Percentiles rank a stretch among this genome's conserved stretches.
Conservation (phyloP, 2,888 invertebrate species). For the Drosophila fungiperda region DNA sequence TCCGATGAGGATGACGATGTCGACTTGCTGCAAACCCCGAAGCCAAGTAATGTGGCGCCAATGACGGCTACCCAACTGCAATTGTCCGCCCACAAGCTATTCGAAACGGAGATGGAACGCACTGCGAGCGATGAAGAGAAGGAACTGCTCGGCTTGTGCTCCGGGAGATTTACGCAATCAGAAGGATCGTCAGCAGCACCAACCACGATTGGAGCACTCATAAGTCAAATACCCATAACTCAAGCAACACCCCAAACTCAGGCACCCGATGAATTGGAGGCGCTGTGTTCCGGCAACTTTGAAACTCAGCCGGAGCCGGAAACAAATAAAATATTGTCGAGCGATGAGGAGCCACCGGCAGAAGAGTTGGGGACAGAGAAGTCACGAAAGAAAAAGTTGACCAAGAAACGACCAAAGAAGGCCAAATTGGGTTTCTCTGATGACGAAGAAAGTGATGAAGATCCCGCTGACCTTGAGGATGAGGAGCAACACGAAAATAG, state of each 20-base stretch:
- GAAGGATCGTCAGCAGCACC: conserved; percentile 58
- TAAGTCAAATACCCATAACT: conserved; percentile 82
- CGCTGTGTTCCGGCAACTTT: conserved; percentile 88
- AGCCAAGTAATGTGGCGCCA: conserved; percentile 33
- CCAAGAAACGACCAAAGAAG: conserved; percentile 75
- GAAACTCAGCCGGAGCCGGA: conserved; percentile 59
- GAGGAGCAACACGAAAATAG: conserved; percentile 49
- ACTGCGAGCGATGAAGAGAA: conserved; percentile 83
- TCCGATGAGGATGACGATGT: conserved; percentile 82
- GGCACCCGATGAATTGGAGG: conserved; percentile 86
- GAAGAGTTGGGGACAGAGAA: conserved; percentile 22
- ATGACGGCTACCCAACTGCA: conserved; percentile 56
- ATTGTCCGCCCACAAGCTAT: conserved; percentile 64
- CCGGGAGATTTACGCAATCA: conserved; percentile 87
- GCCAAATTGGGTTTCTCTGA: conserved; percentile 84
- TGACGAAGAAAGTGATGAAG: conserved; percentile 76
- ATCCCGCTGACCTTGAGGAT: conserved; percentile 62
- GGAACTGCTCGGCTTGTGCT: conserved; percentile 86
- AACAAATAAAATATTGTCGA: conserved; percentile 85
- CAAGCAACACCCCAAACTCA: conserved; percentile 67
- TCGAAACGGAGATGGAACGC: conserved; percentile 64
- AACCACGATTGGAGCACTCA: conserved; percentile 48
- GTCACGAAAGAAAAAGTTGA: conserved; percentile 81
- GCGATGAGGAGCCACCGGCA: conserved; percentile 83
- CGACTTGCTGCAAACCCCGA: conserved; percentile 75